These are phyloP conservation scores for Dendrolimus houi DNA, from an alignment of 2,888 invertebrate genomes.

Conservation along the genomic window DNA sequence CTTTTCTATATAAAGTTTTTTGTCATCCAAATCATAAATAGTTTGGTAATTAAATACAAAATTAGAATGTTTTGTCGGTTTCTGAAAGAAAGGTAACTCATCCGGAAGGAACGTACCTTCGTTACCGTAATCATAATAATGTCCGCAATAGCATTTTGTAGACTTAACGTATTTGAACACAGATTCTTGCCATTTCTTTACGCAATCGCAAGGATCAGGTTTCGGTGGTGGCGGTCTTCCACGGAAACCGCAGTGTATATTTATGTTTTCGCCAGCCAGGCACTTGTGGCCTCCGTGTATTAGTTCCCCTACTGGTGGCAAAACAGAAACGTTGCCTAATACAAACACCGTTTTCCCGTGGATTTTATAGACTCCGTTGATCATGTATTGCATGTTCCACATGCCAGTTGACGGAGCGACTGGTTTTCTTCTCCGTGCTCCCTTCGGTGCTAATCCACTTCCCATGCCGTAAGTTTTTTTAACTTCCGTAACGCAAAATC, in stretches of 20 bases:
- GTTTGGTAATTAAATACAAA: slow-evolving; percentile 46
- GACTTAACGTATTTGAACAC: slow-evolving; percentile 39
- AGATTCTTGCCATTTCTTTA: slow-evolving; percentile 42
- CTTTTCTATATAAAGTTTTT: slow-evolving; percentile 39
- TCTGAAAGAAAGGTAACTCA: slow-evolving; percentile 49
- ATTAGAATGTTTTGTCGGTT: slow-evolving; percentile 34
- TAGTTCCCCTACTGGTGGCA: slow-evolving; percentile 45
- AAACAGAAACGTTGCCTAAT: slow-evolving; percentile 37
- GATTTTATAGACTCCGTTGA: slow-evolving; percentile 43
- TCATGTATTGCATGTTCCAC: slow-evolving; percentile 43
- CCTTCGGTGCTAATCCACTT: slow-evolving; percentile 14
- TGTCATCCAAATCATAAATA: slow-evolving; percentile 49
- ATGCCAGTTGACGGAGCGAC: slow-evolving; percentile 40
- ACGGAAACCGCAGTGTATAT: slow-evolving; percentile 48
- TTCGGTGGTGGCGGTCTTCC: slow-evolving; percentile 28
- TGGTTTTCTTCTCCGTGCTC: slow-evolving; percentile 26
- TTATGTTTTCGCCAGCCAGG: slow-evolving; percentile 31
- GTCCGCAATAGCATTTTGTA: slow-evolving; percentile 54
- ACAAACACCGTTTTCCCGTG: slow-evolving; percentile 39
- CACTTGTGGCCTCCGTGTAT: slow-evolving; percentile 50
- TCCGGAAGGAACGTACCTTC: slow-evolving; percentile 44
- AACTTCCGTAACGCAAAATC: slow-evolving; percentile 24
- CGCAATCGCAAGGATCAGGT: slow-evolving; percentile 47
- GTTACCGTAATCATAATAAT: slow-evolving; percentile 49
- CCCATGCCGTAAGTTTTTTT: slow-evolving; percentile 46